Evolutionary conservation across 2,113 vertebrate genomes (phyloP), one percentile per base, ranked within the genome.

Genomic region (Ptyas mucosa): DNA sequence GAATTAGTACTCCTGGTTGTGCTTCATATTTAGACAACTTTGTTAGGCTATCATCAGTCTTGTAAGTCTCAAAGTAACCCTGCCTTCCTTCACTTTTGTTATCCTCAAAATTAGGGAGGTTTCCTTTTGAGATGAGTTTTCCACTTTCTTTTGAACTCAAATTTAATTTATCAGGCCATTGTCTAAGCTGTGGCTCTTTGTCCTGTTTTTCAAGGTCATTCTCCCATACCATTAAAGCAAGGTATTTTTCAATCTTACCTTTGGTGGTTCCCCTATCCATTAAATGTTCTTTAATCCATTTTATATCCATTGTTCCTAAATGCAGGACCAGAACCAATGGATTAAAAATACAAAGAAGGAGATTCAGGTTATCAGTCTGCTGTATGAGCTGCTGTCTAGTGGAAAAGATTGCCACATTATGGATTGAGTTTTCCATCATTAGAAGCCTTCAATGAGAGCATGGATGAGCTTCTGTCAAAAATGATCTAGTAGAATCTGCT

Each of bases 341-440:
- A 39, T 81, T 81, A 81, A 81, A 81, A 81, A 81, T 39, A 39
- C 34, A 81, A 81, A 34, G 34, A 81, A 81, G 15, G 7, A 81
- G 34, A 39, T 39, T 81, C 69, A 81, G 34, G 1, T 39, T 81
- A 81, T 39, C 69, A 39, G 69, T 20, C 15, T 81, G 18, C n/a
- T 2, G 15, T 20, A 3, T 18, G 15, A 81, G 15, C 69, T 39
- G n/a, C 39, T 34, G 18, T n/a, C 64, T 94, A 97, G 93, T 95
- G 46, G 85, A 87, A 87, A 6, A 87, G 46, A 29, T 39, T 87
- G 26, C 24, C 49, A 87, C 43, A 87, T 49, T 29, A 24, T 26
- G 23, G 26, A 14, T 14, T 87, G 49, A 26, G 24, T 11, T 51
- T 15, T 52, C 46, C 12, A 26, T 52, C 24, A 49, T 29, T 51